Base-by-base conservation (phyloP, 2,113 vertebrate genomes). In the Riparia riparia region DNA sequence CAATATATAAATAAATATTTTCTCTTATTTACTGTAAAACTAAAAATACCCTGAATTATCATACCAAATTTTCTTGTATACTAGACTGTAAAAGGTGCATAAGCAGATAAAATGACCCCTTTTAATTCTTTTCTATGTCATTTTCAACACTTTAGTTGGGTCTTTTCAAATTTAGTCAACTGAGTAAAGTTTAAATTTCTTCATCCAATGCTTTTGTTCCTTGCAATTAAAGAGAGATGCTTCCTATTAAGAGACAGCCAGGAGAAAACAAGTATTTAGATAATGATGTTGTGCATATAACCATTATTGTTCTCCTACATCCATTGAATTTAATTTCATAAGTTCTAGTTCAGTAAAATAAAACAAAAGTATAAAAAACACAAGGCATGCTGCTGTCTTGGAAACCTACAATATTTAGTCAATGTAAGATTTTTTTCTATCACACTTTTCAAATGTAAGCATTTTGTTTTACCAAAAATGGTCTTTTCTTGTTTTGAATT, bases 11-110 rank as follows among this genome's bases (percentile, higher is more conserved):
- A 57, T 20, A 63, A 42, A 51, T 53, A 69, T 88, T 92, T 92
- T 72, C 28, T 61, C 56, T 95, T 44, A 31, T 90, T 95, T 95
- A 82, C 31, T 76, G 47, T 51, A 92, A 74, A 88, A 90, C 77
- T 95, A 60, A 28, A 24, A 85, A 53, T 76, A 37, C 20, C 50
- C 34, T 29, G 34, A 66, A 72, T 32, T 57, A 82, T 42, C 19
- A 44, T 72, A 50, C 7, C 37, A 74, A 86, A 82, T 88, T 89
- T 60, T 85, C 15, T 47, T 72, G n/a, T 66, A 79, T 94, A 74
- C 21, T 82, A 41, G 41, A 51, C 71, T 74, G 39, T 73, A 65
- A 66, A 86, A 93, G 82, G 41, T 73, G 11, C 15, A 14, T 82
- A 45, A 86, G 47, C 64, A 17, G 14, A 17, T 83, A 49, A 91